phyloP scores from a whole-genome alignment of 2,113 vertebrate genomes.

The Mesocricetus auratus region DNA sequence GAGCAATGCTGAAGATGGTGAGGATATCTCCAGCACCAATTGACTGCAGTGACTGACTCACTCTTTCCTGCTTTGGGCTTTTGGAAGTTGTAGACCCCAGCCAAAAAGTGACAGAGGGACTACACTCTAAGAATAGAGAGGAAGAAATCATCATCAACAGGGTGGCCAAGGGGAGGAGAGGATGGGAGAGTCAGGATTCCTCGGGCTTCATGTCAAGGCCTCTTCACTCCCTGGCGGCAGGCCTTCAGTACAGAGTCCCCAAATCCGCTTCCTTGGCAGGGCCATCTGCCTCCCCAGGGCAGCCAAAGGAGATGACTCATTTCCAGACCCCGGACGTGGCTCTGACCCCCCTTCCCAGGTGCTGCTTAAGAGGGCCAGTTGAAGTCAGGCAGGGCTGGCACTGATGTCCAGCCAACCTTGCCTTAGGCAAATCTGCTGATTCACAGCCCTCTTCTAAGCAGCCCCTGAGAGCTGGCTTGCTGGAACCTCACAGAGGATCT shows the following conservation, averaged over 20 bases:
- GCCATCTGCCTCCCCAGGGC: not conserved
- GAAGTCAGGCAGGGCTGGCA: constrained; percentile 5
- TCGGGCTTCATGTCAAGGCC: no score
- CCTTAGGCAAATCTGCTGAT: constrained; percentile 59
- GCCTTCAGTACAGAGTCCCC: not conserved
- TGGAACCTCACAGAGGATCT: not conserved
- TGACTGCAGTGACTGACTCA: not conserved
- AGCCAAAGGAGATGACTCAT: constrained; percentile 71
- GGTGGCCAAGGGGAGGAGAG: not conserved
- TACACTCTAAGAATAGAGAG: not conserved
- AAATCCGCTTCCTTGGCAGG: not conserved
- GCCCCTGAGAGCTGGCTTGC: not conserved
- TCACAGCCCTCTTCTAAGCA: constrained; percentile 61
- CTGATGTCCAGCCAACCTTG: not conserved
- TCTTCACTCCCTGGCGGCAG: not conserved
- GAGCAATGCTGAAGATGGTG: not conserved
- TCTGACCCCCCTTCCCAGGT: constrained; percentile 45
- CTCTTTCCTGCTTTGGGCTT: not conserved
- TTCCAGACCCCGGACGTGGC: constrained; percentile 47
- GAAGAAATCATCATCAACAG: not conserved
- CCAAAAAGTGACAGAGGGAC: not conserved
- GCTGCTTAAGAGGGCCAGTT: not conserved
- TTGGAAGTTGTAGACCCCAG: not conserved
- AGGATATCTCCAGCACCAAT: not conserved
- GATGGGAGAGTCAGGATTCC: not conserved